Percentiles rank a stretch among this genome's conserved stretches.
Conservation (phyloP, 2,797 vertebrate species). For the Staurois parvus region DNA sequence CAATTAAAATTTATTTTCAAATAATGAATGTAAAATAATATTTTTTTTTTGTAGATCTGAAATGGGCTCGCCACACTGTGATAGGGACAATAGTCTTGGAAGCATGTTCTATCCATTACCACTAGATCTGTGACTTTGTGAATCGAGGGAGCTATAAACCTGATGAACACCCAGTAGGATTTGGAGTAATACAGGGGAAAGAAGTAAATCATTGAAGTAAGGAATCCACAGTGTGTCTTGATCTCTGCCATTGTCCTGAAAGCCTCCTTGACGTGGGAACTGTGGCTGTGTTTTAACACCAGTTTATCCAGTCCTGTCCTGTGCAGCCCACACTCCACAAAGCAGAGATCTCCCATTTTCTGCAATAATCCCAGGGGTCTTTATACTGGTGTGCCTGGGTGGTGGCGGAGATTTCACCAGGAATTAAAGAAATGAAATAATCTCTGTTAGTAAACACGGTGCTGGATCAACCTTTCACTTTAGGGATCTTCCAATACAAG, state of each 20-base stretch:
- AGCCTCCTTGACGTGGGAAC: constrained; percentile 35
- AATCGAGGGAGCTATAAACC: background rate
- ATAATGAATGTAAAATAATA: no score
- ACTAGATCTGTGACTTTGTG: background rate
- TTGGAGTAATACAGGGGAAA: background rate
- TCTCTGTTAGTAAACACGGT: constrained; percentile 25
- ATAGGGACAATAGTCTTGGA: no score
- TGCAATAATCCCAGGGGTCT: constrained; percentile 40
- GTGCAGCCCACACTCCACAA: constrained; percentile 1
- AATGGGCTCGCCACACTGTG: no score
- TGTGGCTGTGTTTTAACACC: constrained; percentile 19
- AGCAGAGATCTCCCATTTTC: constrained; percentile 38
- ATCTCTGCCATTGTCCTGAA: constrained; percentile 35
- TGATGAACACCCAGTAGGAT: background rate
- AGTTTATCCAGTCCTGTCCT: constrained; percentile 21
- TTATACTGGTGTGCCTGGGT: constrained; percentile 34
- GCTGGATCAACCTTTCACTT: constrained; percentile 11
- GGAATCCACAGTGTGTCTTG: constrained; percentile 10
- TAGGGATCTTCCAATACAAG: background rate
- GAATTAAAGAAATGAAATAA: constrained; percentile 12
- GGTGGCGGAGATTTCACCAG: constrained; percentile 7
- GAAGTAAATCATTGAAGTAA: constrained; percentile 14
- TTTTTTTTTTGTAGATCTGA: no score
- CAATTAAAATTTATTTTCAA: no score
- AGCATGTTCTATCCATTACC: no score